Evolutionary conservation across 1,140 invertebrate species (phyloP).

Genomic region (Cataglyphis hispanica): DNA sequence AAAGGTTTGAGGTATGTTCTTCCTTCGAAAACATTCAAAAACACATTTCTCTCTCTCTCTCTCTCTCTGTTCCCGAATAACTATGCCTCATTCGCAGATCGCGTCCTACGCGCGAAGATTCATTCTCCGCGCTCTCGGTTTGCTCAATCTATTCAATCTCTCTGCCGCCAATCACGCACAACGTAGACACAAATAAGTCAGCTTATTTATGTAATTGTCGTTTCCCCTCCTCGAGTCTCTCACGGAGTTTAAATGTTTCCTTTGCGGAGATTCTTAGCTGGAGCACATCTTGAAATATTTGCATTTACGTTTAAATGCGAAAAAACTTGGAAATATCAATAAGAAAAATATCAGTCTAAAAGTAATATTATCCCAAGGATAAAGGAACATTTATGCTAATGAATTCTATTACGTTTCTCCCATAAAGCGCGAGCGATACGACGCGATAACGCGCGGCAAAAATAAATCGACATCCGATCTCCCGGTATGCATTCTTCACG

Average conservation of each 20-base stretch:
- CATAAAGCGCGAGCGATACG: neutral
- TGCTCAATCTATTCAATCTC: neutral
- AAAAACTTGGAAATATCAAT: too few species aligned
- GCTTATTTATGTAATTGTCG: neutral
- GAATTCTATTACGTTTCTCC: neutral
- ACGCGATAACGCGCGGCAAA: constrained; percentile 24
- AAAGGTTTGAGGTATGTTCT: neutral
- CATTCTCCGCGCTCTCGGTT: neutral
- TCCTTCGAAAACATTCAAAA: constrained; percentile 15
- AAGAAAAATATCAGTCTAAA: neutral
- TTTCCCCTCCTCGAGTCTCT: neutral
- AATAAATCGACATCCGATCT: constrained; percentile 32
- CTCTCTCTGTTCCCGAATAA: neutral
- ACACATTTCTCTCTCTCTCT: neutral
- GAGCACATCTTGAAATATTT: too few species aligned
- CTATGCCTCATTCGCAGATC: neutral
- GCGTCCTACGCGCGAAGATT: constrained; percentile 17
- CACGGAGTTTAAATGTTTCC: too few species aligned
- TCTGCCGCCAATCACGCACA: neutral
- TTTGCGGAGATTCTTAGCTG: too few species aligned
- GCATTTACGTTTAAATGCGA: too few species aligned
- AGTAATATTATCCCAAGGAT: neutral
- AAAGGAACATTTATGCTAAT: neutral
- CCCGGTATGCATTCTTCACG: neutral
- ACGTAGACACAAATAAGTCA: constrained; percentile 5